Base-by-base conservation (phyloP, 2,113 vertebrate species). In the Corvus cornix region DNA sequence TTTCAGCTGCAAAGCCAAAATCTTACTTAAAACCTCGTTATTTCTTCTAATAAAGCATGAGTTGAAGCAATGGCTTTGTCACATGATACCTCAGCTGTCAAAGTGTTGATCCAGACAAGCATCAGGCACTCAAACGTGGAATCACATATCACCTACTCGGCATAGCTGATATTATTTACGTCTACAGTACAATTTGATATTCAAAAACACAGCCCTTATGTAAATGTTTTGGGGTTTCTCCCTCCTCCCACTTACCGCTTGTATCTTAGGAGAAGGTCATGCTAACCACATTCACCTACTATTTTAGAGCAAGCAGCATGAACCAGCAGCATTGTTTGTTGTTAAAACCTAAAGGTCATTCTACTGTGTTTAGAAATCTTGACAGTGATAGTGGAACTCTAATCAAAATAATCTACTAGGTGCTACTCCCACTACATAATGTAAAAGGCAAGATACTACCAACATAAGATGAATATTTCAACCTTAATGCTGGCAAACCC, bases 61-160 rank as follows among this genome's bases (percentile, higher is more conserved):
- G 59, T 53, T 0, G 3, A 95, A 90, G 64, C 46, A 90, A 79
- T 16, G 39, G 55, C 66, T 89, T 84, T 84, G 48, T 64, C 85
- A 96, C 53, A 74, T 46, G 85, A 73, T 31, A 55, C 26, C 69
- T 84, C 96, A 97, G 97, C 96, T 97, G 93, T 87, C 66, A 15
- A 90, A 83, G 53, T 49, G 87, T 67, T 84, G 58, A 90, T 66
- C 43, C 77, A 95, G 95, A 93, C 86, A 84, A 92, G 41, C 87
- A 93, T 55, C 83, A 91, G 43, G 72, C 69, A 74, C 46, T 80
- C 53, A 55, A 85, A 83, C 37, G 35, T 14, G 70, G 97, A 92
- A 69, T 97, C 95, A 93, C 53, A 76, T 97, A 96, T 94, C 97
- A 96, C 76, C 91, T 94, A 90, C 91, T 94, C 13, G 1, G 95